Percentiles rank a stretch among this genome's conserved stretches.
phyloP scores from a whole-genome alignment of 1,140 invertebrate species.

The Hypothenemus hampei region DNA sequence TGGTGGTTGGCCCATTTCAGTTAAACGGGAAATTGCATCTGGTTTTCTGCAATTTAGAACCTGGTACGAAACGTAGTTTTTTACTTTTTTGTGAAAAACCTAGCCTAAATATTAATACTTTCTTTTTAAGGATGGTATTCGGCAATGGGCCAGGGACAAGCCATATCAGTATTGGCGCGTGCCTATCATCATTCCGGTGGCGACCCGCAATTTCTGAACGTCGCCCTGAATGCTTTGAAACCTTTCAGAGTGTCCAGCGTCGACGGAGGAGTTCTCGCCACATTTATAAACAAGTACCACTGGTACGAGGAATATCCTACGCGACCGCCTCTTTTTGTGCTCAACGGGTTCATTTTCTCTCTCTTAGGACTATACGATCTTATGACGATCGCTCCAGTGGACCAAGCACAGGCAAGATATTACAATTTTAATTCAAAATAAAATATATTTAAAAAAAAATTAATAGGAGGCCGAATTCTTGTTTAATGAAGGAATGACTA shows the following conservation, averaged over 20 bases:
- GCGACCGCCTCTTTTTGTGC: constrained; percentile 86
- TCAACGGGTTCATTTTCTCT: constrained; percentile 99
- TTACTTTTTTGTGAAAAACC: no score
- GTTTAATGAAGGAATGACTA: constrained; percentile 81
- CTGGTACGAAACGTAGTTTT: constrained; percentile 32
- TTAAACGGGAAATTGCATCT: constrained; percentile 67
- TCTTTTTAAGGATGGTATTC: constrained; percentile 66
- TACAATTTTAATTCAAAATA: constrained; percentile 1
- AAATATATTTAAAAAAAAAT: neutral
- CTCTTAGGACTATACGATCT: constrained; percentile 94
- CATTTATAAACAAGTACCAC: constrained; percentile 67
- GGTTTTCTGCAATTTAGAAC: constrained; percentile 59
- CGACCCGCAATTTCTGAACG: constrained; percentile 69
- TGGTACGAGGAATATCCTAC: constrained; percentile 99
- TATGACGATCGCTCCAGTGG: constrained; percentile 60
- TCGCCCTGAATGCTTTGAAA: constrained; percentile 73
- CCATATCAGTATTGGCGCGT: constrained; percentile 85
- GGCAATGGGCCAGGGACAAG: constrained; percentile 97
- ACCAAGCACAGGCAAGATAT: constrained; percentile 49
- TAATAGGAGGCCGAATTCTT: constrained; percentile 66
- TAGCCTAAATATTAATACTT: no score
- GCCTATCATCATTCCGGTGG: constrained; percentile 80
- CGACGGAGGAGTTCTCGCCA: constrained; percentile 78
- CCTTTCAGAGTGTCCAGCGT: constrained; percentile 69
- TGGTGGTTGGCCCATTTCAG: constrained; percentile 87